Base-by-base conservation (phyloP, 2,797 vertebrate genomes). In the Pipistrellus nathusii region DNA sequence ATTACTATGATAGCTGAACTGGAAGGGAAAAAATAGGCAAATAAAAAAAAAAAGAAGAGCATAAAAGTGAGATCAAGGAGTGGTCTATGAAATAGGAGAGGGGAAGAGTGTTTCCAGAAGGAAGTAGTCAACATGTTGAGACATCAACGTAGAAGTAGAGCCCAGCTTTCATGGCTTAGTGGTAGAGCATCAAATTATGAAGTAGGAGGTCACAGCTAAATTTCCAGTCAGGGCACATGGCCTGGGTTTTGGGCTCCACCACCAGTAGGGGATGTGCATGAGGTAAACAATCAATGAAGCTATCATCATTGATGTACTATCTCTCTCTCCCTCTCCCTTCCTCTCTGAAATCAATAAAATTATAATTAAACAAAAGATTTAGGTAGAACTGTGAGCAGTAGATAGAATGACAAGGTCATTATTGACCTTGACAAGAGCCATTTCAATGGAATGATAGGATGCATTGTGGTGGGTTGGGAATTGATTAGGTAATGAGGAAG, bases 381-480 rank as follows among this genome's bases (percentile, higher is more conserved):
- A 59, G 25, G 25, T 59, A 59, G 11, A 14, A 59, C 71, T 21
- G 38, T 75, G 27, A 87, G 59, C 64, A 32, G 18, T 72, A 23
- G 6, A 32, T n/a, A 62, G 30, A 85, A 68, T 55, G 30, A 62
- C 13, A 69, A 76, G 41, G 66, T 75, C 53, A n/a, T 41, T 41
- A 9, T 72, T 78, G 35, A 86, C 27, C 48, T 86, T 83, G 51
- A 53, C 66, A 83, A n/a, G 15, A 77, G 6, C 35, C 81, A 68
- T 78, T 94, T 89, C 82, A 90, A 55, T 55, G 53, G 53, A 55
- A 55, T 69, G 66, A 44, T 53, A 75, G 71, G 38, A 62, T 80
- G 7, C 18, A n/a, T 69, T 38, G 30, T 46, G 38, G 85, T 38
- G 3, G 41, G 9, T 32, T 93, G 66, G 83, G 41, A 83, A 91